Evolutionary conservation across 2,888 invertebrate genomes (phyloP).

Genomic region (Plagiodera versicolora): DNA sequence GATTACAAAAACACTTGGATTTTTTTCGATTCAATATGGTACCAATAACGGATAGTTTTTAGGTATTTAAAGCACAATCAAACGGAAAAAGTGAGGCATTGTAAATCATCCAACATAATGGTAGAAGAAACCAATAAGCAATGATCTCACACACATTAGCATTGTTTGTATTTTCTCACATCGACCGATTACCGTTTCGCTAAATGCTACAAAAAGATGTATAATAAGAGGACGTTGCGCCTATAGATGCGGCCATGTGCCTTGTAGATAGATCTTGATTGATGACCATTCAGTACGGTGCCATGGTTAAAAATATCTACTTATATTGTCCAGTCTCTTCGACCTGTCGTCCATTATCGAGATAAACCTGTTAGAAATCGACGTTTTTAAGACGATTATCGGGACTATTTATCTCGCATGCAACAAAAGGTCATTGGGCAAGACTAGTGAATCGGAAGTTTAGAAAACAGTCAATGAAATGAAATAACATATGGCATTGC

Average conservation of each 20-base stretch:
- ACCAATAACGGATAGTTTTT: too few relatives aligned
- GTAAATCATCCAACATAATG: neutral
- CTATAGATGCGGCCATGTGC: neutral
- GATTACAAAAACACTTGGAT: too few relatives aligned
- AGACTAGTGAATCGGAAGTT: neutral
- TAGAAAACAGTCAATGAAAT: too few relatives aligned
- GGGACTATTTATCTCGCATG: neutral
- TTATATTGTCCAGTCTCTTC: neutral
- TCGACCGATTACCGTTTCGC: neutral
- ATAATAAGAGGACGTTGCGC: neutral
- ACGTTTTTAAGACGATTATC: neutral
- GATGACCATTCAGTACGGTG: neutral
- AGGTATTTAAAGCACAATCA: too few relatives aligned
- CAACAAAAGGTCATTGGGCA: neutral
- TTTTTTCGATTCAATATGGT: too few relatives aligned
- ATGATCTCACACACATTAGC: neutral
- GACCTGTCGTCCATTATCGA: neutral
- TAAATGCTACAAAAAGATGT: slow-evolving; percentile 1
- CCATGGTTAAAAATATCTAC: neutral
- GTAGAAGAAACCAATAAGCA: neutral
- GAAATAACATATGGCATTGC: too few relatives aligned
- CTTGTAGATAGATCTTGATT: slow-evolving; percentile 5
- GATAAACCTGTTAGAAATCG: neutral
- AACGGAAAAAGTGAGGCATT: neutral
- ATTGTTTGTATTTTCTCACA: neutral